phyloP scores from a whole-genome alignment of 2,888 invertebrate genomes.

The Conomelus anceps region DNA sequence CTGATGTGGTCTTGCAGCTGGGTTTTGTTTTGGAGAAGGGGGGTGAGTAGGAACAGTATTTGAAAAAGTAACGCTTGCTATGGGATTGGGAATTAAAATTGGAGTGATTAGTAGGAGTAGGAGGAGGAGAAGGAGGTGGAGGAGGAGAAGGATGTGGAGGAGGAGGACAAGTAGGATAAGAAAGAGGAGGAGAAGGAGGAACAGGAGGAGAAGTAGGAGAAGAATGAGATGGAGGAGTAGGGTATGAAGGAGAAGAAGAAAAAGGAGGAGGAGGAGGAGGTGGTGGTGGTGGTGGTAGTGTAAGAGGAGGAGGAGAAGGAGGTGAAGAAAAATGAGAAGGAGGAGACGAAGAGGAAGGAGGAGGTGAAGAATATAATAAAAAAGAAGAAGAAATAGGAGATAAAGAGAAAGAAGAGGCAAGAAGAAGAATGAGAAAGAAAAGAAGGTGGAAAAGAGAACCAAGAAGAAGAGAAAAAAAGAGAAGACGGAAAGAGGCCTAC shows the following conservation, averaged over 20 bases:
- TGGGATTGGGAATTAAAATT: background rate
- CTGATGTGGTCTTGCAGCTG: background rate
- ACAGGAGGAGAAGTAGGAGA: background rate
- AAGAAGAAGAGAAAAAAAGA: background rate
- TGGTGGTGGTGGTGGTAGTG: background rate
- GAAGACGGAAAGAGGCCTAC: too few relatives aligned
- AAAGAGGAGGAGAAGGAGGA: background rate
- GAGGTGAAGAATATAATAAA: background rate
- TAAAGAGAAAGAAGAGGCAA: background rate
- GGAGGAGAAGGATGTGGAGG: background rate
- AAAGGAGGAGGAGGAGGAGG: background rate
- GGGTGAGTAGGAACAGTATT: background rate
- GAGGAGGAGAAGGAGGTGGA: background rate
- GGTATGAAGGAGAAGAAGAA: background rate
- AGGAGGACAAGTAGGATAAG: background rate
- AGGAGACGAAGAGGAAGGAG: background rate
- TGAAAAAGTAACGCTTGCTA: background rate
- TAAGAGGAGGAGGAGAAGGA: background rate
- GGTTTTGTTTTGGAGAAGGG: too few relatives aligned
- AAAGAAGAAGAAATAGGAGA: too few relatives aligned
- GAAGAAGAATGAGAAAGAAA: background rate
- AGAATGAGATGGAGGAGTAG: too few relatives aligned
- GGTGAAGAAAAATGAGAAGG: background rate
- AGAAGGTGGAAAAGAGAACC: background rate
- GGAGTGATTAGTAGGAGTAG: too few relatives aligned